Evolutionary conservation across 2,797 vertebrate genomes (phyloP), one percentile per base, ranked within the genome.

Genomic region (Alfaro cultratus): DNA sequence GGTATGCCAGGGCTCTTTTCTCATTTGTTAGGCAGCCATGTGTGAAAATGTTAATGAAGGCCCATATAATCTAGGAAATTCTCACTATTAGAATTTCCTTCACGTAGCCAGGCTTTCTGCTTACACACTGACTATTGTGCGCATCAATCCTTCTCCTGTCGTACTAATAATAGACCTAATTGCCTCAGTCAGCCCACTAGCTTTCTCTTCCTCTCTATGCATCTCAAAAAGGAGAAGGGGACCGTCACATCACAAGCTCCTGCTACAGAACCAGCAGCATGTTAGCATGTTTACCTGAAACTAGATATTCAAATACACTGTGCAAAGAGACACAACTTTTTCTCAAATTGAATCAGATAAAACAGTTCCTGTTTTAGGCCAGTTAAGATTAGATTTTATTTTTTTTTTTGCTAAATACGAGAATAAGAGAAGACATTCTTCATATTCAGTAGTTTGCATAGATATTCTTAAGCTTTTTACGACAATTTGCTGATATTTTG

Each of bases 11-110:
- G 95, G 96, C 96, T 96, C 96, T 96, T 96, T 97, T 96, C 97
- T 97, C 97, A 96, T 97, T 97, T 97, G 97, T 96, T 96, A 97
- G 96, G 94, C 98, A 97, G 97, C 95, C 95, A 94, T 96, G 97
- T 97, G 97, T 99, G 98, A 97, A 99, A 98, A 98, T 96, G 98
- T 97, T 98, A 98, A 99, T 97, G 97, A 98, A 97, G 97, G 97
- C 96, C 97, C 96, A 96, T 95, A 96, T 96, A 96, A 97, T 96
- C 97, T 94, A 94, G 91, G 85, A 96, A 97, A 97, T 96, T 95
- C 95, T 96, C 94, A 92, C 95, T 84, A 96, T 98, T 97, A 96
- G 94, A 96, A 98, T 97, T 97, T 95, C 79, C 93, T 94, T 96
- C 97, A 97, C 96, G 96, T 97, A 93, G 95, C 78, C 60, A 74